Evolutionary conservation across 2,888 invertebrate genomes (phyloP).

Genomic region (Bugulina stolonifera): DNA sequence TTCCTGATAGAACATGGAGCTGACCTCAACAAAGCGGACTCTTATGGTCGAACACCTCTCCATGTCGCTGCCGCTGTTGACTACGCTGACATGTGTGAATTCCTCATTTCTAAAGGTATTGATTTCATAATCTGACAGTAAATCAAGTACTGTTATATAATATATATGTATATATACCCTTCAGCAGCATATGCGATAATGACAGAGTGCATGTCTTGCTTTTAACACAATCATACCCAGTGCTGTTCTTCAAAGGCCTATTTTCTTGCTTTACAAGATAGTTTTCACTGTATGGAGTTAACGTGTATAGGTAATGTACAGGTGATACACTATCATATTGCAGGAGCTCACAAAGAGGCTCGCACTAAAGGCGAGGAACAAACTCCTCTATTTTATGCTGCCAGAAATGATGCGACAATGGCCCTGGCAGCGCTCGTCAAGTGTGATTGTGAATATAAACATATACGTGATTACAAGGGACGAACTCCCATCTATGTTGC

Average conservation of each 20-base stretch:
- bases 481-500: constrained; percentile 51
- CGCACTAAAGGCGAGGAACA: constrained; percentile 42
- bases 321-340: too few species aligned
- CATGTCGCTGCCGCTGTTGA: constrained; percentile 51
- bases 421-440: constrained; percentile 44
- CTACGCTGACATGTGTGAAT: constrained; percentile 46
- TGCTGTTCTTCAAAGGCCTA: too few species aligned
- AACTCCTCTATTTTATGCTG: constrained; percentile 50
- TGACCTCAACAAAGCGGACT: constrained; percentile 40
- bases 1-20: constrained; percentile 44
- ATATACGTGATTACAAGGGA: constrained; percentile 43
- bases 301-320: too few species aligned
- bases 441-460: constrained; percentile 39
- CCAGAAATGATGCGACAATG: constrained; percentile 44
- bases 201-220: background rate
- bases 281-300: too few species aligned
- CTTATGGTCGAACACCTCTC: constrained; percentile 45
- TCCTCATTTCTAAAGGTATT: constrained; percentile 40
- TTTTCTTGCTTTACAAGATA: too few species aligned
- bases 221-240: too few species aligned
- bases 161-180: background rate
- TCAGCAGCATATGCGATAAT: background rate
- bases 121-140: background rate
- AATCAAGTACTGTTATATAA: background rate
- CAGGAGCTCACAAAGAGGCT: constrained; percentile 43